phyloP scores from a whole-genome alignment of 2,888 invertebrate genomes.

The Saturnia japonica region DNA sequence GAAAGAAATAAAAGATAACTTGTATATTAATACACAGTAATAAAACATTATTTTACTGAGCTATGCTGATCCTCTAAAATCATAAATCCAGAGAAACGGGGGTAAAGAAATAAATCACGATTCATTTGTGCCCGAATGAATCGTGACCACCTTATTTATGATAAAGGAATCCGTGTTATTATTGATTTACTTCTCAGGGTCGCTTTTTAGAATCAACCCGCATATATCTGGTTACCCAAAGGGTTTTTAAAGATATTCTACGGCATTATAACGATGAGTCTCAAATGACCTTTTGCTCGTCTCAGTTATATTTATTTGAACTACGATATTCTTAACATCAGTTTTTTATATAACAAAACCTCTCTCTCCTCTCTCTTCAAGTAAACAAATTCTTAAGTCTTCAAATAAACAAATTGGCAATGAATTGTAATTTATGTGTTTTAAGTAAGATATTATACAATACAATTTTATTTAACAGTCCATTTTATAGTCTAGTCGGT shows the following conservation, averaged over 20 bases:
- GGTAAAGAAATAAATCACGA: constrained; percentile 1
- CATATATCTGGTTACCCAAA: background rate
- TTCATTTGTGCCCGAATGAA: background rate
- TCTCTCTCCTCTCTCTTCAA: no score
- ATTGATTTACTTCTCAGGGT: background rate
- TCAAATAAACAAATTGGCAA: no score
- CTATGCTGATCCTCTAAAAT: background rate
- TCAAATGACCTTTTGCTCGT: background rate
- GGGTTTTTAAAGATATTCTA: background rate
- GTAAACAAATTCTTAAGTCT: no score
- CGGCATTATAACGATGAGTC: background rate
- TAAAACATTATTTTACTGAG: background rate
- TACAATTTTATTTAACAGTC: no score
- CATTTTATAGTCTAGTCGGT: background rate
- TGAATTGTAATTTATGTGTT: no score
- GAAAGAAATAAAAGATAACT: no score
- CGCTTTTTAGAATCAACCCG: background rate
- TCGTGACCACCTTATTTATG: background rate
- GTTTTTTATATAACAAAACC: no score
- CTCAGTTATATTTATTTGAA: no score
- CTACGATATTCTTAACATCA: no score
- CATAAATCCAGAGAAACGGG: background rate
- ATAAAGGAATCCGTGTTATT: background rate
- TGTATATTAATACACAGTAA: no score
- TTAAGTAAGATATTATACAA: no score